Conservation (phyloP, 2,113 vertebrate species). For the Amblyornis subalaris region DNA sequence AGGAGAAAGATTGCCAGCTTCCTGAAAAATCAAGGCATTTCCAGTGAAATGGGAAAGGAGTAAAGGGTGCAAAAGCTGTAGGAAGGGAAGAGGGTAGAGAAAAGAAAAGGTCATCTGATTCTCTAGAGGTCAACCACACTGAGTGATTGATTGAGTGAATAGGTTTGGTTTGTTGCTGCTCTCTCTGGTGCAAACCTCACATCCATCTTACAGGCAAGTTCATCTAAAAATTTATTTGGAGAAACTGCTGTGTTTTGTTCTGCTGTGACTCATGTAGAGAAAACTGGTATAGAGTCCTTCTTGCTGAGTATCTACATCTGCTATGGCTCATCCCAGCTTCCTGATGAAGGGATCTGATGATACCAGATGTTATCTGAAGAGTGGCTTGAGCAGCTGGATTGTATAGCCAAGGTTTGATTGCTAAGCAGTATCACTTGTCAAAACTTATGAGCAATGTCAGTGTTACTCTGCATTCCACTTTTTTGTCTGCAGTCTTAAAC, state of each 20-base stretch:
- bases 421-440: neutral
- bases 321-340: neutral
- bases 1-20: neutral
- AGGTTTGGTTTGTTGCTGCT: neutral
- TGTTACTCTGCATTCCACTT: neutral
- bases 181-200: neutral
- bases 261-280: neutral
- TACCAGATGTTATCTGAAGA: slow-evolving; percentile 6
- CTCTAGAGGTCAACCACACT: neutral
- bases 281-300: neutral
- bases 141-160: neutral
- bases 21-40: neutral
- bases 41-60: neutral
- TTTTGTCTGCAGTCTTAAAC: neutral
- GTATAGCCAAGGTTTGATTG: neutral
- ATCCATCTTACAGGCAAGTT: neutral
- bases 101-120: neutral
- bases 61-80: neutral
- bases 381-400: neutral
- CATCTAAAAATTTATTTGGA: neutral
- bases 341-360: no score
- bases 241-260: neutral
- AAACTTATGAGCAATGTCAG: neutral
- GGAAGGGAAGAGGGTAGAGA: neutral
- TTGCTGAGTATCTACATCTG: slow-evolving; percentile 4